Base-by-base conservation (phyloP, 2,797 vertebrate species). In the Poecilia wingei region DNA sequence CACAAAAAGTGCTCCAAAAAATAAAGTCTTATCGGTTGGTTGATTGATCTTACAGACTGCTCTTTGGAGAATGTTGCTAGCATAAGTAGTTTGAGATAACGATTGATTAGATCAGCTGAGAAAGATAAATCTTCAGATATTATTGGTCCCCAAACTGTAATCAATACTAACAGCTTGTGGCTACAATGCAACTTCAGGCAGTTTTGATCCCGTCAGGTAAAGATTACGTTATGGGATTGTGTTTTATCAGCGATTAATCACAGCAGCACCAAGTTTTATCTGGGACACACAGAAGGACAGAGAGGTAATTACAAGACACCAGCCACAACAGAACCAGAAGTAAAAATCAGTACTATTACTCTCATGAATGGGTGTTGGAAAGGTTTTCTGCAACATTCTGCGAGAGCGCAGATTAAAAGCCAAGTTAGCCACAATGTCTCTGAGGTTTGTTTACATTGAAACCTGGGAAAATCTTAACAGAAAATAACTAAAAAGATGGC, bases 201-300 rank as follows among this genome's bases (percentile, higher is more conserved):
- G 72, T 76, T 71, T 66, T 41, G 49, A 73, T 80, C 0, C 9
- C 6, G 69, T 51, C 31, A 82, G 36, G 57, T 78, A 69, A 79
- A 78, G 16, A 45, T 78, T 33, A 75, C 51, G 47, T 64, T 45
- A 14, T 70, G 3, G 18, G 20, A 79, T 20, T 59, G 39, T 33
- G 43, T 73, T 87, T 80, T 13, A 81, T 83, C 74, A 79, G 59
- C 12, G 20, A 66, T 49, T 39, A 49, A 76, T 76, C 2, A 7
- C 28, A 69, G 72, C 31, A 81, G 45, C 46, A 59, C 41, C 59
- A 22, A 31, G 49, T 76, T 84, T 84, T 36, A 80, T 84, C 77
- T 75, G 46, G 16, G 51, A 66, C 41, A 47, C 28, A 77, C 18
- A 22, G 46, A 68, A 51, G 39, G 22, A 72, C 51, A 36, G 31